These are phyloP conservation scores for Hydropsyche betteni DNA, from an alignment of 2,888 invertebrate genomes.

Conservation along the genomic window DNA sequence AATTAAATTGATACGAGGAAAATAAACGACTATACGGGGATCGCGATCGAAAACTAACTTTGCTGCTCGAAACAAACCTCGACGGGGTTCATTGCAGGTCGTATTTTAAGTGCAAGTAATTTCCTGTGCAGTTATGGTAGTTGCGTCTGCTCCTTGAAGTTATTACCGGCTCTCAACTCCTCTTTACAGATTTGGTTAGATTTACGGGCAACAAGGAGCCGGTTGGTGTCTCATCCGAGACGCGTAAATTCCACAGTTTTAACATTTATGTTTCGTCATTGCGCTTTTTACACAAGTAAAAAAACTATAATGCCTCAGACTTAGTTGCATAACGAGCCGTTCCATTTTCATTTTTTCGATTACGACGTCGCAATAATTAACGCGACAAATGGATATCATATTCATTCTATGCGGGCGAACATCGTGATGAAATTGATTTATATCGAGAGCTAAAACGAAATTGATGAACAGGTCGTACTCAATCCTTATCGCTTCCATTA, in stretches of 20 bases:
- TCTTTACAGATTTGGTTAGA: constrained; percentile 37
- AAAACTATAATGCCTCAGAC: background rate
- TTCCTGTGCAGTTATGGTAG: constrained; percentile 42
- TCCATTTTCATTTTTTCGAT: background rate
- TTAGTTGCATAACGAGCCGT: background rate
- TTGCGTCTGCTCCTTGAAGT: constrained; percentile 33
- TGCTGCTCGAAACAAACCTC: constrained; percentile 12
- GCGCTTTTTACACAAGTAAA: background rate
- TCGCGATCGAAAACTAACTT: constrained; percentile 4
- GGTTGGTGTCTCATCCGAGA: constrained; percentile 9
- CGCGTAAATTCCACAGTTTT: background rate
- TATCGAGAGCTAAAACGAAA: background rate
- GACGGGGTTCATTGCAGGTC: constrained; percentile 29
- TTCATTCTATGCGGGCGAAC: background rate
- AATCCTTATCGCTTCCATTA: too few relatives aligned
- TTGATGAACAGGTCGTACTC: background rate
- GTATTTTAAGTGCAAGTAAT: constrained; percentile 44
- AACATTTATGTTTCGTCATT: background rate
- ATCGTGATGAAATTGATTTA: constrained; percentile 14
- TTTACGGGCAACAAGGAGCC: constrained; percentile 21
- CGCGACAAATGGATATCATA: background rate
- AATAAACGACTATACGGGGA: too few relatives aligned
- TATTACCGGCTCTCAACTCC: constrained; percentile 38
- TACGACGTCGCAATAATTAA: background rate
- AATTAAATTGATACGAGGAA: too few relatives aligned